Evolutionary conservation across 2,888 invertebrate species (phyloP), one percentile per base, ranked within the genome.

Genomic region (Agrenia bidenticulata): DNA sequence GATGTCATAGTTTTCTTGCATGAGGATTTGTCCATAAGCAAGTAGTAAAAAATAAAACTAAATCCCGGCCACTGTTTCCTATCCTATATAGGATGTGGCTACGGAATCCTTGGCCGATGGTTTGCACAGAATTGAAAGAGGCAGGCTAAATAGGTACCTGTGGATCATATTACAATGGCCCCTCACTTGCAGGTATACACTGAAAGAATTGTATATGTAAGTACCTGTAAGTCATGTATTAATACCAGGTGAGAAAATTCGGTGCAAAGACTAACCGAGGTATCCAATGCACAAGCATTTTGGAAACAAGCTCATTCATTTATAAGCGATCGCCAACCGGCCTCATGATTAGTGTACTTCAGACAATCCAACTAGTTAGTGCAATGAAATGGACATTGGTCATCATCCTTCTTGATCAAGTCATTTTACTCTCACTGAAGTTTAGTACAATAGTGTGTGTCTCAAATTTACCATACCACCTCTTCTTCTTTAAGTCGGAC

Each of bases 291-390:
- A 54, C 54, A 21, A 17, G 19, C 4, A n/a, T 54, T 26, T 51
- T 7, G 21, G 13, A 51, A 51, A 49, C 7, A 50, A 49, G 41
- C 61, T 50, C 66, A 64, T 66, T 66, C 66, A 66, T 69, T 64
- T 69, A 69, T 69, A 69, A 69, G 56, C 66, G 54, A 27, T 54
- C 54, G 24, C 54, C 24, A n/a, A 45, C 54, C 26, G 26, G 27
- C 54, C 27, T 54, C 27, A 27, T 54, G 54, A 54, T 54, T 54
- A 54, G 54, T 54, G 11, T 4, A 27, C 54, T 24, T 54, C 24
- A 26, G 32, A n/a, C 54, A n/a, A 26, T 54, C 54, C 54, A 54
- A 54, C 54, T 27, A 27, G 32, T 27, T 26, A 54, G 54, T 24
- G 54, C 27, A 23, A 54, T 54, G 27, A 27, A 51, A 27, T 27